Base-by-base conservation (phyloP, 2,797 vertebrate genomes). In the Emydoidea blandingii region DNA sequence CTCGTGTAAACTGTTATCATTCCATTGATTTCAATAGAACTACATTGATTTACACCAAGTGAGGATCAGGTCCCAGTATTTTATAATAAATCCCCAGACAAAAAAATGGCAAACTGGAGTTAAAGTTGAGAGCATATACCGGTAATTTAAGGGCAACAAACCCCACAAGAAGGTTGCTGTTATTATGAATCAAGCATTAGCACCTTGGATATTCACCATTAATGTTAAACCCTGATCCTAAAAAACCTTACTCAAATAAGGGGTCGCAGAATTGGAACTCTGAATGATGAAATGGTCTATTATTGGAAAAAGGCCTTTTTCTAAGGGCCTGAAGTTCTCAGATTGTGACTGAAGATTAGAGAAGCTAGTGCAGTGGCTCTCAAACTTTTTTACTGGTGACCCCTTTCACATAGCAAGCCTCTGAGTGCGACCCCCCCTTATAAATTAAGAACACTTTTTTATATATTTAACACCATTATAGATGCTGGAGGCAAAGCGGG, bases 321-420 rank as follows among this genome's bases (percentile, higher is more conserved):
- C 62, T 87, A 34, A 68, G 91, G 74, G 52, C 37, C 92, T 95
- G 94, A 92, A 93, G 54, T 81, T 23, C 57, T 91, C 87, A 44
- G 29, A 54, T 91, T 94, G 72, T 81, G 83, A 81, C 44, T 5
- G 1, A 56, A 92, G 83, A 44, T 29, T 0, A 1, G 34, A 89
- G 44, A 87, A 88, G 79, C 53, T 53, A 87, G 25, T 14, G 25
- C 8, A 47, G 47, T 10, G 47, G 47, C 47, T 47, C 47, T 47
- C 47, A 47, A 47, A 47, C 47, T 47, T 47, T 47, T 9, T 47
- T 47, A 47, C 47, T 47, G 47, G 47, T 47, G 47, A 47, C 47
- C 47, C 47, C 47, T 47, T 47, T 47, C 47, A 47, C 8, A 47
- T 47, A 47, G 47, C 47, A 47, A 47, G 47, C 47, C 9, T 47